Evolutionary conservation across 1,140 invertebrate genomes (phyloP).

Genomic region (Physella acuta): DNA sequence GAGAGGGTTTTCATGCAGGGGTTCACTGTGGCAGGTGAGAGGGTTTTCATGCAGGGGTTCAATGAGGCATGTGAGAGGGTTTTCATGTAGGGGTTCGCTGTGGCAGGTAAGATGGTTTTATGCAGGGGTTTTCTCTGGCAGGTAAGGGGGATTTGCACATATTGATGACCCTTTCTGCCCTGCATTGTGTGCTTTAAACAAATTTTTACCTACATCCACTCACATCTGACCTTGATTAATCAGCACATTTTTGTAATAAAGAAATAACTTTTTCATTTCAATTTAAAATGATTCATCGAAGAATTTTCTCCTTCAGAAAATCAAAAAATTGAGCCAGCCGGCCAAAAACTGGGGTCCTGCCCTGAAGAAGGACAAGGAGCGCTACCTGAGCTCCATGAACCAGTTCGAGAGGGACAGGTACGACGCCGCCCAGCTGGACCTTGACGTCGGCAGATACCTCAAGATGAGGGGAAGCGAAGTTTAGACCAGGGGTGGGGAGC

Average conservation of each 20-base stretch:
- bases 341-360: conserved; percentile 41
- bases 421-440: neutral
- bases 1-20: too few species aligned
- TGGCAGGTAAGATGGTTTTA: too few species aligned
- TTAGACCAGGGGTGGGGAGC: too few species aligned
- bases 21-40: too few species aligned
- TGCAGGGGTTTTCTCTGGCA: too few species aligned
- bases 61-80: too few species aligned
- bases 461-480: neutral
- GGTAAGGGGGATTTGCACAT: neutral
- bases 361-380: conserved; percentile 27
- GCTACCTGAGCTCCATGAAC: conserved; percentile 31
- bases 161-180: neutral
- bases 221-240: neutral
- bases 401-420: neutral
- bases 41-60: too few species aligned
- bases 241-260: too few species aligned
- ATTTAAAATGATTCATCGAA: neutral
- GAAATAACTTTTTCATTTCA: neutral
- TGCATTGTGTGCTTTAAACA: neutral
- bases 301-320: conserved; percentile 29
- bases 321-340: conserved; percentile 34
- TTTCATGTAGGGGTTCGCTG: too few species aligned
- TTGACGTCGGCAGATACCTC: neutral
- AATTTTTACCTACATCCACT: neutral